These are phyloP conservation scores for Zaprionus ghesquierei DNA, from an alignment of 1,140 invertebrate species.

Conservation along the genomic window DNA sequence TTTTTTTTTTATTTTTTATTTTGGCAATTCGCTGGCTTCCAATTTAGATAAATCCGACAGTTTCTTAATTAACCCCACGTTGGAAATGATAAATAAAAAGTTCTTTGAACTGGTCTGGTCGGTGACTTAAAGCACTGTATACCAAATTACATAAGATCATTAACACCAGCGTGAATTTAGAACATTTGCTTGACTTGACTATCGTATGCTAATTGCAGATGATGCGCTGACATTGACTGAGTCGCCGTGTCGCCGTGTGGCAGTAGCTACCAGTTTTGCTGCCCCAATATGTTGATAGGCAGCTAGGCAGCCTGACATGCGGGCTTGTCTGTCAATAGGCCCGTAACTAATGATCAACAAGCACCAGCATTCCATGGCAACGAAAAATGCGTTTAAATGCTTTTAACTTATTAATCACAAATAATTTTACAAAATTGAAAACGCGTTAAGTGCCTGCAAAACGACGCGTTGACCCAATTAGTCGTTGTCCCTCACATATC, in stretches of 20 bases:
- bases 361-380: conserved; percentile 15
- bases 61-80: conserved; percentile 51
- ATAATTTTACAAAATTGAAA: conserved; percentile 26
- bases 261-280: conserved; percentile 44
- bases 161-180: conserved; percentile 60
- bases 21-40: conserved; percentile 27
- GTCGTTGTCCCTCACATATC: conserved; percentile 2
- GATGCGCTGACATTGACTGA: conserved; percentile 55
- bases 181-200: conserved; percentile 43
- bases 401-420: conserved; percentile 34
- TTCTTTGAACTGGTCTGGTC: conserved; percentile 53
- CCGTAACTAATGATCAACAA: conserved; percentile 58
- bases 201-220: conserved; percentile 52
- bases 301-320: conserved; percentile 36
- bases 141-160: conserved; percentile 44
- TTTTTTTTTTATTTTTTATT: background rate
- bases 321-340: conserved; percentile 44
- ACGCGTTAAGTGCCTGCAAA: conserved; percentile 11
- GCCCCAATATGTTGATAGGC: conserved; percentile 27
- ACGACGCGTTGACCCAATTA: conserved; percentile 39
- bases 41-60: conserved; percentile 63
- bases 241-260: background rate
- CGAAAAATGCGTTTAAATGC: conserved; percentile 55
- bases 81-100: conserved; percentile 17
- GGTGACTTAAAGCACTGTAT: conserved; percentile 18